Evolutionary conservation across 2,888 invertebrate species (phyloP), one percentile per base, ranked within the genome.

Genomic region (Helobdella robusta): DNA sequence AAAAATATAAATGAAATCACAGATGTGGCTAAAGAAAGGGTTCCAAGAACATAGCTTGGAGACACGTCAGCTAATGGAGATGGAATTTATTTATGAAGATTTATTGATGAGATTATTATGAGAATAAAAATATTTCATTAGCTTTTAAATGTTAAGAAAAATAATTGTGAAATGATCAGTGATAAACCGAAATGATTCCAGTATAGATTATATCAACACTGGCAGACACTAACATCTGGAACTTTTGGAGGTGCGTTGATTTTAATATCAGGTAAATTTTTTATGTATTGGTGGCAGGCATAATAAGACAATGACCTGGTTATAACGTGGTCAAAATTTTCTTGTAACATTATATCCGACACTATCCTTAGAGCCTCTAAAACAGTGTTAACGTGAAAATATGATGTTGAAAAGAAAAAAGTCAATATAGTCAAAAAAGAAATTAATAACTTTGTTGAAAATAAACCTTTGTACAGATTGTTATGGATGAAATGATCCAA

Each of bases 271-370:
- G 60, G 35, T 5, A 18, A 48, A 23, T 64, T 40, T 40, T 59
- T 65, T 46, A 66, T 58, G 46, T 86, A 88, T 73, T 85, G 86
- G 71, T 86, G 85, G 76, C 89, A 88, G 34, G 89, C 85, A 77
- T 87, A 86, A 48, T 91, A 77, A 36, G 86, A 84, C 56, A 93
- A 79, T 36, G 84, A 79, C 70, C 84, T 84, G 2, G 86, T 83
- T 25, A 91, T 82, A 2, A 85, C 84, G 81, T 89, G 85, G 15
- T 83, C 83, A 72, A 85, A 85, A 73, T 93, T 90, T 81, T 93
- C 92, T 79, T 94, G 91, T 34, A 93, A 81, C 89, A 93, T 91
- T 67, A 89, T 79, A 66, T 89, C 82, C 65, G 84, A 83, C 0
- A 89, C 89, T 20, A 91, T 82, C 77, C 85, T 84, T 0, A 89